These are phyloP conservation scores for Paramuricea clavata DNA, from an alignment of 92 coral and sea anemone genomes.

Conservation along the genomic window DNA sequence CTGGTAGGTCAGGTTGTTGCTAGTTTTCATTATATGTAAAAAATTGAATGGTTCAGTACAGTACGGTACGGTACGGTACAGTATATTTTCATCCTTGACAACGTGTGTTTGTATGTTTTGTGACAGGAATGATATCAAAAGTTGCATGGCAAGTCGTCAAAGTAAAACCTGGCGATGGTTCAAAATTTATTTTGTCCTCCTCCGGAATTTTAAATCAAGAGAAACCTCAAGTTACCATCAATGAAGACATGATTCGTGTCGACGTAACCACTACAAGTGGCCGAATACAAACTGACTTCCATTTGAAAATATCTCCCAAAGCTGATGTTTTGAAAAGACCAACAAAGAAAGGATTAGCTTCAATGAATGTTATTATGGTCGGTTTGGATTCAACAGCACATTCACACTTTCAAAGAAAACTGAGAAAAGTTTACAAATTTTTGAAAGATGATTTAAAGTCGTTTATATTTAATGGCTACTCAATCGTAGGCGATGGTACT, in stretches of 20 bases:
- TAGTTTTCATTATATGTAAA: too few relatives aligned
- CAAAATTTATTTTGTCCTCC: slow-evolving; percentile 9
- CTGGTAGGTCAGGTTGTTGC: too few relatives aligned
- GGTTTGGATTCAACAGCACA: slow-evolving; percentile 64
- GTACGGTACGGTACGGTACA: not conserved
- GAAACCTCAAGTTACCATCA: slow-evolving; percentile 27
- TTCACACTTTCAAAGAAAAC: slow-evolving; percentile 64
- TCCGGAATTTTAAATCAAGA: slow-evolving; percentile 17
- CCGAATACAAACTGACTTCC: slow-evolving; percentile 56
- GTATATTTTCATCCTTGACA: too few relatives aligned
- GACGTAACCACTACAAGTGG: slow-evolving; percentile 56
- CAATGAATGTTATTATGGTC: slow-evolving; percentile 58
- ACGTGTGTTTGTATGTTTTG: not conserved
- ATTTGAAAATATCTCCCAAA: slow-evolving; percentile 54
- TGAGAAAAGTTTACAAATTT: slow-evolving; percentile 58
- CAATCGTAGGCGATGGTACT: slow-evolving; percentile 56
- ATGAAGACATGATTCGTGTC: slow-evolving; percentile 68
- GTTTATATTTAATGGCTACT: slow-evolving; percentile 57
- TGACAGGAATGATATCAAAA: slow-evolving; percentile 6
- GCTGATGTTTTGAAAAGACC: slow-evolving; percentile 50
- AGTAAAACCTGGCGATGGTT: slow-evolving; percentile 44
- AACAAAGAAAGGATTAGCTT: slow-evolving; percentile 37
- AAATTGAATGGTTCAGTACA: too few relatives aligned
- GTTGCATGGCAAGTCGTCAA: slow-evolving; percentile 26
- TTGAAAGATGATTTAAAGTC: slow-evolving; percentile 59